These are phyloP conservation scores for Ciconia boyciana DNA, from an alignment of 2,113 vertebrate species.

Conservation along the genomic window DNA sequence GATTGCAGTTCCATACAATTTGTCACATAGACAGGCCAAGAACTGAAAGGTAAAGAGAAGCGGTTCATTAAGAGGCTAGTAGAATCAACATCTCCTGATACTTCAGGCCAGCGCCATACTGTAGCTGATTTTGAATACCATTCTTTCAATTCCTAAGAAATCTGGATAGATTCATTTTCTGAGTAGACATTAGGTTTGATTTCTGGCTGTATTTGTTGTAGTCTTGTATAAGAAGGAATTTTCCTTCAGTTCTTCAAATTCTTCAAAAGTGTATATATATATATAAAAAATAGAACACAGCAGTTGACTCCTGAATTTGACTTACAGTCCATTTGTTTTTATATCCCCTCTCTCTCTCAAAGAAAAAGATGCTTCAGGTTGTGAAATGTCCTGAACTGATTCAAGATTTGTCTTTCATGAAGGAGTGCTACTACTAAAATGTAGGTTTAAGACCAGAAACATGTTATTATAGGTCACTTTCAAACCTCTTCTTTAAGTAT, in stretches of 20 bases:
- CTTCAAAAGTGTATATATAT: background rate
- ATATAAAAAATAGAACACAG: background rate
- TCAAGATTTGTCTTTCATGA: background rate
- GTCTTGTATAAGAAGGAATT: background rate
- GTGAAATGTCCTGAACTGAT: background rate
- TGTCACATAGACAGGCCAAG: background rate
- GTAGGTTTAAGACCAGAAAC: background rate
- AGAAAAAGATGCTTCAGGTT: background rate
- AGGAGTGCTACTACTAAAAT: background rate
- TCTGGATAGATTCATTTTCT: background rate
- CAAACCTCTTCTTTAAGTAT: background rate
- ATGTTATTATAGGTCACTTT: background rate
- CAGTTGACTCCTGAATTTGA: background rate
- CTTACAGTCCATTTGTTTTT: background rate
- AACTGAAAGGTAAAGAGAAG: background rate
- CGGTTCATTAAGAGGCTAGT: background rate
- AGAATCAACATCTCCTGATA: background rate
- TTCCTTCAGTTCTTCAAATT: background rate
- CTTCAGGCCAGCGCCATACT: background rate
- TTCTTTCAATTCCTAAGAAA: background rate
- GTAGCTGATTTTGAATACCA: background rate
- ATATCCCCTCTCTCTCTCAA: background rate
- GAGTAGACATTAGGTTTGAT: background rate
- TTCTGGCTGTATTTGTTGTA: background rate
- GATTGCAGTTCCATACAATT: background rate